Conservation (phyloP, 1,140 invertebrate genomes). For the Zeugodacus cucurbitae region DNA sequence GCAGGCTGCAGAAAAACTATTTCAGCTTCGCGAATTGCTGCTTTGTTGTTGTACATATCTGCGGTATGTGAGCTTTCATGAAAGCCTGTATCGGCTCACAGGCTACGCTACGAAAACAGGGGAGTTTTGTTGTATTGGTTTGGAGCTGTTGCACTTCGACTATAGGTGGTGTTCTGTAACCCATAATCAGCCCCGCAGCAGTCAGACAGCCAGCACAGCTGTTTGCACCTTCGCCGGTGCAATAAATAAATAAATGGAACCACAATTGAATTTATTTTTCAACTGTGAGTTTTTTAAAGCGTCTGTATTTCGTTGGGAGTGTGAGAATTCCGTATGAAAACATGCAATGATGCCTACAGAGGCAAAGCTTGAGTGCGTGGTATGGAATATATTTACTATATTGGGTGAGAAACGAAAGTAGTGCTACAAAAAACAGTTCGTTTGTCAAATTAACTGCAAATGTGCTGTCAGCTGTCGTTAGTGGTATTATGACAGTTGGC, state of each 20-base stretch:
- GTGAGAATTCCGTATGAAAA: not conserved
- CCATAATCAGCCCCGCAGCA: slow-evolving; percentile 20
- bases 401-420: not conserved
- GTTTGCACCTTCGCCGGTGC: slow-evolving; percentile 9
- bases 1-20: slow-evolving; percentile 22
- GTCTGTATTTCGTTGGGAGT: not conserved
- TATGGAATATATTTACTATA: not conserved
- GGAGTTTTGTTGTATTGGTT: not conserved
- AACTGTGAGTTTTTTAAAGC: slow-evolving; percentile 19
- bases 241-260: slow-evolving; percentile 25
- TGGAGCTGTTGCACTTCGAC: not conserved
- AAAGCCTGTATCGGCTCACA: slow-evolving; percentile 8
- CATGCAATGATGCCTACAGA: not conserved
- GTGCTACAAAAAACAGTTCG: slow-evolving; percentile 29
- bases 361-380: not conserved
- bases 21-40: slow-evolving; percentile 9
- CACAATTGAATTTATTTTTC: slow-evolving; percentile 43
- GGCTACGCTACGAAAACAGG: not conserved
- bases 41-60: not conserved
- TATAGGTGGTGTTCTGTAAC: not conserved
- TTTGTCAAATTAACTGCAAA: slow-evolving; percentile 41
- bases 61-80: not conserved
- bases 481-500: slow-evolving; percentile 26
- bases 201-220: not conserved
- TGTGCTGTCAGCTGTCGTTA: slow-evolving; percentile 42